Base-by-base conservation (phyloP, 1,140 invertebrate genomes). In the Akabosia matsudoensis region DNA sequence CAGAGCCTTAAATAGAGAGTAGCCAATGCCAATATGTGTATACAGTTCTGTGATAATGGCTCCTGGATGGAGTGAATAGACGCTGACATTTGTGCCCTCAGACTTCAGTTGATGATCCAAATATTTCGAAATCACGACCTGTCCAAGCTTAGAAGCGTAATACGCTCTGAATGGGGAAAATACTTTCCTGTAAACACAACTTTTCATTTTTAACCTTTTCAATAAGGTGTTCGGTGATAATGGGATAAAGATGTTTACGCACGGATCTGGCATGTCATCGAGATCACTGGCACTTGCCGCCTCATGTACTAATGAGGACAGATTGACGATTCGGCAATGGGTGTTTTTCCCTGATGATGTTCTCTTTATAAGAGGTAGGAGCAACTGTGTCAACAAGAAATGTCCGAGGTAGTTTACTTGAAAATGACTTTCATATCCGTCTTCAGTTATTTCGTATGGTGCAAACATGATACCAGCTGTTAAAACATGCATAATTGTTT, bases 341-440 rank as follows among this genome's bases (percentile, higher is more conserved):
- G 16, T 74, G 16, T 28, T 64, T 33, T 74, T 74, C 37, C 22
- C 34, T 1, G 52, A 3, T 2, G 22, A 28, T 18, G 30, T 37
- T 52, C 4, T 33, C n/a, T 52, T 73, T 28, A 45, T n/a, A n/a
- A n/a, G n/a, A n/a, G n/a, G n/a, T n/a, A 96, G 83, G 18, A 97
- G 85, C 77, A 94, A 84, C 82, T 94, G 90, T 16, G 92, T 94
- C 73, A 98, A 85, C 79, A 95, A 87, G 85, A 96, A 97, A 83
- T 97, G 95, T 14, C 92, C 91, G 75, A 96, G 85, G 83, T 95
- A 94, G 84, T 97, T 96, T 0, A 92, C 90, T 52, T 89, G 89
- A 84, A 94, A 91, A 82, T 95, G 93, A 30, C 89, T 89, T 84
- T 96, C 94, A 81, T 91, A 91, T 0, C 92, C 92, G 83, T 95